A percentile compares a stretch with the other conserved stretches of the same genome.
Conservation (phyloP, 1,140 invertebrate species). For the Zophobas morio region DNA sequence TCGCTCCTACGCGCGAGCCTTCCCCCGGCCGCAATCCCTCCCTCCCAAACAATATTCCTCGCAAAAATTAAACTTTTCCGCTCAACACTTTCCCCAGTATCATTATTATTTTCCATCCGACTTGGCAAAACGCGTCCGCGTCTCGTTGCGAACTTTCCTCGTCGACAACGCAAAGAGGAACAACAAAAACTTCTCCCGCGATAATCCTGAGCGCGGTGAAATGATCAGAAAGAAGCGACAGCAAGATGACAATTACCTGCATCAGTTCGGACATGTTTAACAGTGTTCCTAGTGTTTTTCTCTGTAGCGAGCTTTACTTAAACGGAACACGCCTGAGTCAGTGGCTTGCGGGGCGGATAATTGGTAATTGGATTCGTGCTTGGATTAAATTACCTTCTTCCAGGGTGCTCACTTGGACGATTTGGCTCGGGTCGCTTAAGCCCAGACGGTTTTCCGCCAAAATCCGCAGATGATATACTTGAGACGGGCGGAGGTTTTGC, state of each 20-base stretch:
- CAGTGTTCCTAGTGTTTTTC: background rate
- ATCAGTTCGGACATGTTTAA: background rate
- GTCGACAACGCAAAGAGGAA: no score
- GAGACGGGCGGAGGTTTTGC: constrained; percentile 86
- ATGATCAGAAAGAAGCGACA: background rate
- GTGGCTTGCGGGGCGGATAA: background rate
- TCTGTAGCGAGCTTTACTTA: background rate
- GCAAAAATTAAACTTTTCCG: constrained; percentile 4
- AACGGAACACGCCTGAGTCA: no score
- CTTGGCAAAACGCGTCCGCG: background rate
- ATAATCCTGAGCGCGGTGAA: background rate
- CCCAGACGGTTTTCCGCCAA: constrained; percentile 92
- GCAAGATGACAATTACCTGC: background rate
- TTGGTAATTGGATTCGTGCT: constrained; percentile 22
- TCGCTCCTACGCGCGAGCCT: no score
- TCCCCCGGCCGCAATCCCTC: no score
- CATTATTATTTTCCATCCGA: background rate
- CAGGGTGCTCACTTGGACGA: constrained; percentile 84
- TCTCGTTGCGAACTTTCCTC: background rate
- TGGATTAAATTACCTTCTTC: constrained; percentile 76
- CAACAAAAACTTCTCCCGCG: no score
- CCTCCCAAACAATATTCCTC: background rate
- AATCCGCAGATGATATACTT: constrained; percentile 91
- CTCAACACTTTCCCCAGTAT: background rate
- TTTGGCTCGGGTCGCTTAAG: constrained; percentile 87